Base-by-base conservation (phyloP, 1,140 invertebrate genomes). In the Drosophila azteca region DNA sequence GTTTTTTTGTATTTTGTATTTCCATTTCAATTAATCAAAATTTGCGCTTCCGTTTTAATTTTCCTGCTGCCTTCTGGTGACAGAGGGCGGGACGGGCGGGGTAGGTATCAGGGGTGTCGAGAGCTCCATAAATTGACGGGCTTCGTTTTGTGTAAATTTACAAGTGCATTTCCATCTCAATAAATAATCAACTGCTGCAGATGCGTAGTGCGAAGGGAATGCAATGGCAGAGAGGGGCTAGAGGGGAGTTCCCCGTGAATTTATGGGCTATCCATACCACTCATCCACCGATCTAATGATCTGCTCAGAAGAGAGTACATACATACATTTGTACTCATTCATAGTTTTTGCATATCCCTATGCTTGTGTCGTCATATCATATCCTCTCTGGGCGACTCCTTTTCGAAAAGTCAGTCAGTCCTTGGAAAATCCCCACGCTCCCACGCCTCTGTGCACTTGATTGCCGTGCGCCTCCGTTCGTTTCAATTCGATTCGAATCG, bases 21-120 rank as follows among this genome's bases (percentile, higher is more conserved):
- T 79, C 57, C 58, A 79, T 79, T 84, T 84, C 76, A 82, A 83
- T 82, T 84, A 79, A 82, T 84, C 70, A 79, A 79, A 79, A 82
- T 79, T 70, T 72, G 65, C 53, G 70, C 70, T 82, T 82, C 79
- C 79, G 79, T 79, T 82, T 75, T 62, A 79, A 67, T 82, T 69
- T 77, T 73, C 55, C 52, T 45, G 51, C 22, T 7, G 11, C 13
- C 13, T 45, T 39, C 31, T 45, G 54, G 17, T 45, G 11, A 41
- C 31, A 17, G 11, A 26, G 24, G 24, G 24, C 17, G 24, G 4
- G 24, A 5, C 5, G 24, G 5, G 24, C 5, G 24, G 24, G 24
- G 24, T 26, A 41, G 51, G 20, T 31, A 26, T 7, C 20, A n/a
- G 11, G 29, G 44, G 46, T 35, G 46, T 15, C 57, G 45, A 45